Evolutionary conservation across 2,888 invertebrate genomes (phyloP).

Genomic region (Phoenoteleia sp.): DNA sequence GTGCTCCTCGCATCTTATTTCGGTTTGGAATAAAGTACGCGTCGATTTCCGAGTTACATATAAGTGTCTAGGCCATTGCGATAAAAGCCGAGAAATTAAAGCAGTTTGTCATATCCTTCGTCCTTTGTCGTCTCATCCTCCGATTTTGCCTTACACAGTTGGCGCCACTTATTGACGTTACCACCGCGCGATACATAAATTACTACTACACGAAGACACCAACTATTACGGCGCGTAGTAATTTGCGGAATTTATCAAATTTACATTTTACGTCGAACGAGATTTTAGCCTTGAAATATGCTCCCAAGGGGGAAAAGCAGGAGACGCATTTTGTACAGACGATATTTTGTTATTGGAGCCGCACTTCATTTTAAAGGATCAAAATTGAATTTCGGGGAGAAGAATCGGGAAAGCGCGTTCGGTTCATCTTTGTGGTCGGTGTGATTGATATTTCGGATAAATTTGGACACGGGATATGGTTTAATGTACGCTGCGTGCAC

Average conservation of each 20-base stretch:
- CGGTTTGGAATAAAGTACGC: conserved; percentile 46
- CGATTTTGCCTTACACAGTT: conserved; percentile 62
- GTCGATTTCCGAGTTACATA: conserved; percentile 54
- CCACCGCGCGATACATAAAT: conserved; percentile 69
- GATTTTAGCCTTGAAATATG: conserved; percentile 61
- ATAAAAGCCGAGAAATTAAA: conserved; percentile 72
- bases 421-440: conserved; percentile 3
- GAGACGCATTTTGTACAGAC: neutral
- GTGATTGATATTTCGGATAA: conserved; percentile 13
- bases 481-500: neutral
- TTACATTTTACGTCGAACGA: conserved; percentile 62
- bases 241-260: conserved; percentile 70
- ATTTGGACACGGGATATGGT: neutral
- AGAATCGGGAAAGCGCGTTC: conserved; percentile 14
- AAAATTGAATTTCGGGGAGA: conserved; percentile 41
- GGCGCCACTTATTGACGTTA: conserved; percentile 72
- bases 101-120: conserved; percentile 67
- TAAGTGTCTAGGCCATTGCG: conserved; percentile 52
- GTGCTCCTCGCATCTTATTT: conserved; percentile 35
- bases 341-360: conserved; percentile 31
- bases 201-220: conserved; percentile 47
- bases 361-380: conserved; percentile 35
- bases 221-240: conserved; percentile 57
- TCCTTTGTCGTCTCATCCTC: conserved; percentile 65
- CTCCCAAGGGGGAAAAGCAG: conserved; percentile 5